A percentile compares a stretch with the other conserved stretches of the same genome.
Conservation (phyloP, 2,888 invertebrate species). For the Andrena hattorfiana region DNA sequence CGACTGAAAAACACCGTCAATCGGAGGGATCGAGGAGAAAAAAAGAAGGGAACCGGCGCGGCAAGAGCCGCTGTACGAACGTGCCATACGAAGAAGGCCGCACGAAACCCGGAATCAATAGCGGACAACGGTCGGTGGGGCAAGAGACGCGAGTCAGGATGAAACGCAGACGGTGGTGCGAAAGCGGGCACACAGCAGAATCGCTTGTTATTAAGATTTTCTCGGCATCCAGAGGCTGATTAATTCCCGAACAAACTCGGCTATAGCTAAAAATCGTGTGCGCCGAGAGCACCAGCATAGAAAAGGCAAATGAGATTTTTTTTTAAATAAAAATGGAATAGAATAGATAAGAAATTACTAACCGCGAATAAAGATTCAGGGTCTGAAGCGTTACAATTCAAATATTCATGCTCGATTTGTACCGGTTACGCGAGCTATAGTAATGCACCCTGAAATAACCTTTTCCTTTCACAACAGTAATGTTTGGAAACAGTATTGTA, state of each 20-base stretch:
- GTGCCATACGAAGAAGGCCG: constrained; percentile 73
- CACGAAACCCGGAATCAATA: constrained; percentile 83
- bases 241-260: background rate
- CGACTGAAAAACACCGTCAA: constrained; percentile 29
- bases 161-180: constrained; percentile 69
- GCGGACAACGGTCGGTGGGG: constrained; percentile 79
- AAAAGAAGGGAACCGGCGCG: constrained; percentile 65
- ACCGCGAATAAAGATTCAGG: background rate
- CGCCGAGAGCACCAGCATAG: no score
- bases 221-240: background rate
- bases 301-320: background rate
- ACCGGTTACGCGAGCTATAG: background rate
- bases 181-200: constrained; percentile 56
- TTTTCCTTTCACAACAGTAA: background rate
- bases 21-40: constrained; percentile 30
- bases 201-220: constrained; percentile 57
- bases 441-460: background rate
- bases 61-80: constrained; percentile 70
- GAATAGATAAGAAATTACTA: background rate
- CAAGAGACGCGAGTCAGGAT: constrained; percentile 68
- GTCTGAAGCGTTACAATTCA: background rate
- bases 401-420: background rate
- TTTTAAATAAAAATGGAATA: background rate
- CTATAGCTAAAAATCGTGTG: background rate
- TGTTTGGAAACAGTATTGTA: constrained; percentile 16